A percentile compares a stretch with the other conserved stretches of the same genome.
Evolutionary conservation across 2,113 vertebrate genomes (phyloP).

Genomic region (mouse (Mus musculus)): GRCm39 chr7:113629001-113629500

Average conservation of each 20-base stretch:
- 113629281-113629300: no score
- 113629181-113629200: not conserved
- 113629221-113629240: not conserved
- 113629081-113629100: not conserved
- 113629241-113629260: not conserved
- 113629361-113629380: not conserved
- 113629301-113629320: not conserved
- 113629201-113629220: not conserved
- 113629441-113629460: constrained; percentile 95
- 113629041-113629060: not conserved
- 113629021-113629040: not conserved
- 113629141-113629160: not conserved
- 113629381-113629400: constrained; percentile 31
- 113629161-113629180: not conserved
- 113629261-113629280: not conserved
- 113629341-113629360: no score
- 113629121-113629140: constrained; percentile 39
- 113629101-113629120: not conserved
- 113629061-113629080: not conserved
- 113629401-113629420: not conserved
- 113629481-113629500: constrained; percentile 97
- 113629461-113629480: constrained; percentile 93
- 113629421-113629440: not conserved
- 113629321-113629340: no score
- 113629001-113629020: not conserved